Base-by-base conservation (phyloP, 1,140 invertebrate genomes). In the Phocides pigmalion region DNA sequence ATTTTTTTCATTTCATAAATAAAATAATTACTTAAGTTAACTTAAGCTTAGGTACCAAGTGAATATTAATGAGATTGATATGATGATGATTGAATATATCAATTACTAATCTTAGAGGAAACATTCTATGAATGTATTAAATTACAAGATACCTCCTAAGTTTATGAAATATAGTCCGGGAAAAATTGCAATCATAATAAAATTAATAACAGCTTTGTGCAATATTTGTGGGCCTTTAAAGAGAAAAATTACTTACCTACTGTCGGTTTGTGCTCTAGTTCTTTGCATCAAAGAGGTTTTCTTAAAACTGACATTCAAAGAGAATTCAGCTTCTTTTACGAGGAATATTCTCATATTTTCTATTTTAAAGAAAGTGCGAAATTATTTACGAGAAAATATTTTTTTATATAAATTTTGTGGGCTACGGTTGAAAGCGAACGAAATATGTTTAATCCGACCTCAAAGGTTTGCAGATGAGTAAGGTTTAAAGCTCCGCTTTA, bases 401-500 rank as follows among this genome's bases (percentile, higher is more conserved):
- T 17, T 17, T 44, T 17, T 16, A 6, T 17, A 19, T 19, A 44
- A 17, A 9, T 1, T 8, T 3, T 25, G 20, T 22, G 44, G 19
- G 25, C 44, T 47, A 12, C 11, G 20, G 12, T 12, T 20, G 44
- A 47, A 19, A 44, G 44, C 44, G 1, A 47, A 12, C 20, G 44
- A 47, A 47, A 47, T 25, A 47, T 47, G 11, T 47, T 47, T 47
- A 22, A 47, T 25, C 44, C 44, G 44, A 47, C 20, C 44, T 25
- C 44, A 47, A 39, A n/a, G 20, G 44, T 47, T 47, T 20, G 44
- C 20, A 25, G 44, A 47, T 47, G 44, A 47, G 44, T 47, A 47
- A 20, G 44, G 15, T 47, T 47, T 47, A 47, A 47, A 47, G 20
- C 19, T 14, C 44, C 44, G 12, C 20, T 20, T 22, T 25, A 47